Conservation (phyloP, 37 sponge, comb jelly and placozoan genomes). For the Beroe forskalii region DNA sequence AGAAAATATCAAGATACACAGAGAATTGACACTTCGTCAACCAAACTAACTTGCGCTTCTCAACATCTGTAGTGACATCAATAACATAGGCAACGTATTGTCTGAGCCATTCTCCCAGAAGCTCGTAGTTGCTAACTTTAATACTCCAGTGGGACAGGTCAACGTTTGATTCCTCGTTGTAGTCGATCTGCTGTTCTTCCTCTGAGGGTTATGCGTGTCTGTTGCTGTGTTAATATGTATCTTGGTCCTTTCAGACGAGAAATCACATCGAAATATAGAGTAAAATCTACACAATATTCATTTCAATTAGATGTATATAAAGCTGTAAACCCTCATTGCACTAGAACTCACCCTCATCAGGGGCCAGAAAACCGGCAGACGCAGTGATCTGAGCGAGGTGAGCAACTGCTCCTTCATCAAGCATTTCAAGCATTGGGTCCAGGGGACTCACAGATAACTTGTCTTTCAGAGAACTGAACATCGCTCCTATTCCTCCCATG, state of each 20-base stretch:
- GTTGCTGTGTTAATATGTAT: too few relatives aligned
- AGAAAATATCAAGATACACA: too few relatives aligned
- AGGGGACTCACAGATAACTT: neutral
- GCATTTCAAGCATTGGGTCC: slow-evolving; percentile 40
- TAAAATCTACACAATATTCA: too few relatives aligned
- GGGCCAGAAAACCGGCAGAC: neutral
- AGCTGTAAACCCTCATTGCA: neutral
- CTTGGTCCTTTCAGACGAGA: too few relatives aligned
- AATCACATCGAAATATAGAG: too few relatives aligned
- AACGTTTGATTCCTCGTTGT: neutral
- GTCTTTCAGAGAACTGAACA: slow-evolving; percentile 41
- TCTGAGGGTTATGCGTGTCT: too few relatives aligned
- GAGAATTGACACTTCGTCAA: too few relatives aligned
- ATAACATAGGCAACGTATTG: slow-evolving; percentile 54
- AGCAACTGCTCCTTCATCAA: neutral
- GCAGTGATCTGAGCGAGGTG: neutral
- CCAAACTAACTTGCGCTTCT: slow-evolving; percentile 1
- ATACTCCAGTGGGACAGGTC: slow-evolving; percentile 11
- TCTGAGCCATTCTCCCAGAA: slow-evolving; percentile 29
- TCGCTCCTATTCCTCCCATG: slow-evolving; percentile 4
- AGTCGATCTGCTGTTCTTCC: neutral
- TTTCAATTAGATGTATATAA: too few relatives aligned
- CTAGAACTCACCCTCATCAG: neutral
- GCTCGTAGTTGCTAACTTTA: neutral
- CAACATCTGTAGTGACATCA: neutral